These are phyloP conservation scores for Pachyramphus minor DNA, from an alignment of 2,113 vertebrate species.

Conservation along the genomic window DNA sequence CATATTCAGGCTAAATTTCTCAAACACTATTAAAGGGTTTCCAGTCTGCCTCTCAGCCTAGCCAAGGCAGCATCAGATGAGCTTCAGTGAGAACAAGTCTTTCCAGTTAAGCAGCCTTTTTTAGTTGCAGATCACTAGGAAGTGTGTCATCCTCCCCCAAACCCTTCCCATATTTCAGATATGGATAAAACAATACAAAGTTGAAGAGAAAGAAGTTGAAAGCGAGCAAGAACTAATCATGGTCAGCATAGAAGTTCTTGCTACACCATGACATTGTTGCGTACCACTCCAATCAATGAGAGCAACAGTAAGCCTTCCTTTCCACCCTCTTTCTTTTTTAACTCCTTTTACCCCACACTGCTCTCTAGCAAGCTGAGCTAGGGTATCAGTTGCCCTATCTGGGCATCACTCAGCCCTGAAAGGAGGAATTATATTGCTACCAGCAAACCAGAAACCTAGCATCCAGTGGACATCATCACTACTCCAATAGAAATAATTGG, in stretches of 20 bases:
- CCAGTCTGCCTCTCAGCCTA: not conserved
- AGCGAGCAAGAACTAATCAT: not conserved
- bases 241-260: not conserved
- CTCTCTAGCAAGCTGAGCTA: not conserved
- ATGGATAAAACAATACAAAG: not conserved
- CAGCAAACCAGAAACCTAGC: not conserved
- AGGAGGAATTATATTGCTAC: not conserved
- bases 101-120: not conserved
- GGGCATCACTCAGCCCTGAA: not conserved
- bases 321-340: not conserved
- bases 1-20: not conserved
- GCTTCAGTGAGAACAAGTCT: not conserved
- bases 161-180: not conserved
- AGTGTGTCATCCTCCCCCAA: not conserved
- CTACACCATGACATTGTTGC: fast-evolving
- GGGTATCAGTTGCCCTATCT: too few relatives aligned
- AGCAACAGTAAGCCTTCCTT: not conserved
- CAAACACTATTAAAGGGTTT: fast-evolving
- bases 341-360: not conserved
- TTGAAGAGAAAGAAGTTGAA: not conserved
- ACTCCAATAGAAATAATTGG: not conserved
- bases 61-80: not conserved
- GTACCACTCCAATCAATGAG: not conserved
- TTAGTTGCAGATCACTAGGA: not conserved
- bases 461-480: not conserved